A percentile compares a stretch with the other conserved stretches of the same genome.
phyloP scores from a whole-genome alignment of 1,140 invertebrate genomes.

The Cotesia vestalis region DNA sequence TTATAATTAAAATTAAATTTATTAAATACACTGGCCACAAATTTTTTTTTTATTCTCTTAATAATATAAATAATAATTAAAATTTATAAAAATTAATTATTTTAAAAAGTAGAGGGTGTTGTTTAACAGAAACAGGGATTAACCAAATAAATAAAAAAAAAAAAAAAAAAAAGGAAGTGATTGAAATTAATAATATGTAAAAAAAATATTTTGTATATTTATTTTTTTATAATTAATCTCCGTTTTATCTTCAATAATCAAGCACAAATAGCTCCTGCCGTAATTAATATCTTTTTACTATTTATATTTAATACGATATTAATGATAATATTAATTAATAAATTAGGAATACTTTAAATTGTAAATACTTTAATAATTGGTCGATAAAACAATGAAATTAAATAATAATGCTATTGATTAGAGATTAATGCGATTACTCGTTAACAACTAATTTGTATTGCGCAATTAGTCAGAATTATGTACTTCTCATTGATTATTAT shows the following conservation, averaged over 20 bases:
- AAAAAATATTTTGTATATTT: conserved; percentile 44
- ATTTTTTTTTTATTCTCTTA: no score
- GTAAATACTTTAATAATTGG: conserved; percentile 9
- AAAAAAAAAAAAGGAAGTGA: conserved; percentile 9
- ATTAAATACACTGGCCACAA: no score
- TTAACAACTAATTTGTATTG: conserved; percentile 1
- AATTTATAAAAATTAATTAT: no score
- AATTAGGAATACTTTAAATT: not conserved
- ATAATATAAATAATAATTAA: no score
- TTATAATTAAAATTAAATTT: no score
- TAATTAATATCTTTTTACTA: not conserved
- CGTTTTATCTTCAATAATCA: conserved; percentile 29
- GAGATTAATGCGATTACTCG: not conserved
- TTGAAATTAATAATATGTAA: conserved; percentile 8
- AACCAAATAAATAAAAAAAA: conserved; percentile 34
- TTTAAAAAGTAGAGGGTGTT: no score
- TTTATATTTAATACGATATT: no score
- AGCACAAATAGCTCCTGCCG: conserved; percentile 10
- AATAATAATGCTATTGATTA: not conserved
- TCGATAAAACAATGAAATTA: no score
- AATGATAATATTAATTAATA: no score
- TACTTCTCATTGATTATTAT: conserved; percentile 7
- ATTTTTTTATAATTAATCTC: conserved; percentile 52
- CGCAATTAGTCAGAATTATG: conserved; percentile 11
- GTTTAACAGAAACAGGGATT: conserved; percentile 36